A percentile compares a stretch with the other conserved stretches of the same genome.
These are phyloP conservation scores for Chrysogorgia sp. DNA, from an alignment of 92 coral and sea anemone species.

Conservation along the genomic window DNA sequence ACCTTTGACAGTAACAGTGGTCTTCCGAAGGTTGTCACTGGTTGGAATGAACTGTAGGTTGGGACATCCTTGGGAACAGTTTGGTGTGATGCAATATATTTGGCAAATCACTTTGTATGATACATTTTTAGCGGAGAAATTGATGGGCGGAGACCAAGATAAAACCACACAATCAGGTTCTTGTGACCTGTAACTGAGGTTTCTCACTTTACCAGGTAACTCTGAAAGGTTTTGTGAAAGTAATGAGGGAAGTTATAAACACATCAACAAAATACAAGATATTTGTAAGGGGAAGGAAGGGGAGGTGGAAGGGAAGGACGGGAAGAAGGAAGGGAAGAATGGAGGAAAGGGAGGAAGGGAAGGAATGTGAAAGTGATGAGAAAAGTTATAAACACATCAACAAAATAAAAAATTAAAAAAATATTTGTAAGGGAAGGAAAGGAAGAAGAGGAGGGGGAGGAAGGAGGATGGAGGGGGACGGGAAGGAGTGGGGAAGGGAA, in stretches of 20 bases:
- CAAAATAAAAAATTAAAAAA: background rate
- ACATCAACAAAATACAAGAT: background rate
- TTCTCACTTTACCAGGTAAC: conserved; percentile 1
- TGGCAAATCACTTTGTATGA: conserved; percentile 5
- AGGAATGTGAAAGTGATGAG: background rate
- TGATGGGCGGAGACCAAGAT: conserved; percentile 18
- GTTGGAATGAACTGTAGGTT: conserved; percentile 21
- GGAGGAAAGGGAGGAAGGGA: background rate
- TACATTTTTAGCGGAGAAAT: background rate
- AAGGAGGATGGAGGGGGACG: background rate
- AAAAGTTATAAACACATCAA: background rate
- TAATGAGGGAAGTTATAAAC: background rate
- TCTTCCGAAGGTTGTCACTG: background rate
- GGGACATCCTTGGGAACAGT: background rate
- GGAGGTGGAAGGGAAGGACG: background rate
- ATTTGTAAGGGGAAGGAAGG: background rate
- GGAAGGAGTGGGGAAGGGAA: background rate
- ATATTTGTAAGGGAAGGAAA: background rate
- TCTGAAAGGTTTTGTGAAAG: background rate
- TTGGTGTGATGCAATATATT: background rate
- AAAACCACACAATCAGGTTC: background rate
- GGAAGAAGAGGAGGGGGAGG: background rate
- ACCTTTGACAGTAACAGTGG: conserved; percentile 23
- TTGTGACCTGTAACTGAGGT: conserved; percentile 17
- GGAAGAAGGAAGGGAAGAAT: background rate